phyloP scores from a whole-genome alignment of 2,888 invertebrate genomes.

The Tenodera sinensis region DNA sequence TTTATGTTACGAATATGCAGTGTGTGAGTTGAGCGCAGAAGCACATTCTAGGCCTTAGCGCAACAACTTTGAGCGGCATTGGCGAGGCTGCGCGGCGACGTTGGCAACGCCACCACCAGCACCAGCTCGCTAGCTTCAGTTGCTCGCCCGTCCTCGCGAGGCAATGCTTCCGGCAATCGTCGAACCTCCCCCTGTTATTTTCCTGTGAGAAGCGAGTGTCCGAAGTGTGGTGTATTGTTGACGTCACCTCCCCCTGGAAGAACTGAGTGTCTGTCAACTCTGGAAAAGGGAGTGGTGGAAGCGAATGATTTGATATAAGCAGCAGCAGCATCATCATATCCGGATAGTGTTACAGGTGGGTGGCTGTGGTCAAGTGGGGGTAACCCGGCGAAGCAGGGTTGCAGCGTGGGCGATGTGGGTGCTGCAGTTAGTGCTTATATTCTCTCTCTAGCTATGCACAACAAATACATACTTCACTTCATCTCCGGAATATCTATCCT shows the following conservation, averaged over 20 bases:
- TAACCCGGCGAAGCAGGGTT: neutral
- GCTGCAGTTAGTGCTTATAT: no score
- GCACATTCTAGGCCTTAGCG: neutral
- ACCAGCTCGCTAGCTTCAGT: neutral
- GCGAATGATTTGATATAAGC: neutral
- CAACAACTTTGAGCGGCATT: neutral
- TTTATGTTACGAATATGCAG: no score
- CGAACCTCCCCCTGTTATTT: neutral
- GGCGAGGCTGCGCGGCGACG: neutral
- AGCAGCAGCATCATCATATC: neutral
- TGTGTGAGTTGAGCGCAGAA: neutral
- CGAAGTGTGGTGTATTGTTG: no score
- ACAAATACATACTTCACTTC: no score
- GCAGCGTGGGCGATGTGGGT: neutral
- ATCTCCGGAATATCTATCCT: no score
- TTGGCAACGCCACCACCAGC: neutral
- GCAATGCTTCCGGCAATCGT: neutral
- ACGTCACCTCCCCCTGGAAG: neutral
- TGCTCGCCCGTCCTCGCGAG: neutral
- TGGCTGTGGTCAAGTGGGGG: neutral
- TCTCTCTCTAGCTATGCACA: no score
- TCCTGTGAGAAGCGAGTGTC: neutral
- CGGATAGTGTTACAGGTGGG: neutral
- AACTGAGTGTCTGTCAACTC: neutral
- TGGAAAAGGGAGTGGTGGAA: neutral